Evolutionary conservation across 2,888 invertebrate species (phyloP).

Genomic region (Dorcus hopei): DNA sequence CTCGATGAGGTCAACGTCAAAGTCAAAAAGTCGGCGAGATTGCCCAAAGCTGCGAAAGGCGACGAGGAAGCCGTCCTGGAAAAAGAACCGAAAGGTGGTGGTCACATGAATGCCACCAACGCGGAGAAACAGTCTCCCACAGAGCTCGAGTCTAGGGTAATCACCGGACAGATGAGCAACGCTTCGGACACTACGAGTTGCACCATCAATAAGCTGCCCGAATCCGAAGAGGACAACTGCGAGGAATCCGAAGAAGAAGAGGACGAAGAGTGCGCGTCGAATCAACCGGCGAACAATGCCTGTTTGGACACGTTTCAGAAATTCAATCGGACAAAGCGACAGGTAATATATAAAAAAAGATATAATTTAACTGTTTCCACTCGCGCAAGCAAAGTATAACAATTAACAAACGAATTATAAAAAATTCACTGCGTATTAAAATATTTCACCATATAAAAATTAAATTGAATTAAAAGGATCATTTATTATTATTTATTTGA

Average conservation of each 20-base stretch:
- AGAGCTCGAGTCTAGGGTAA: conserved; percentile 10
- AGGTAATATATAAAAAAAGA: no score
- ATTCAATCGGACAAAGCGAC: no score
- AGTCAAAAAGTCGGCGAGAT: conserved; percentile 7
- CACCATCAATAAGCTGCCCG: conserved; percentile 8
- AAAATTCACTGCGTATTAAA: no score
- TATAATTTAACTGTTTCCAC: no score
- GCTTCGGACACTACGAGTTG: not conserved
- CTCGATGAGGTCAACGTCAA: conserved; percentile 15
- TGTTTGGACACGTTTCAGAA: not conserved
- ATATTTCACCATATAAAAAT: no score
- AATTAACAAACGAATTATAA: no score
- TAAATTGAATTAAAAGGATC: no score
- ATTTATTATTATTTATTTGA: no score
- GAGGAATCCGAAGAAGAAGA: conserved; percentile 9
- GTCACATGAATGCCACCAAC: not conserved
- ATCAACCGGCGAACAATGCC: not conserved
- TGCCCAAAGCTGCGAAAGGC: not conserved
- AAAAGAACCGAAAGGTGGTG: not conserved
- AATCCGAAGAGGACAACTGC: conserved; percentile 11
- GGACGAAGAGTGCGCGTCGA: conserved; percentile 7
- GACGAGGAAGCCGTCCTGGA: not conserved
- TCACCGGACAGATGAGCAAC: not conserved
- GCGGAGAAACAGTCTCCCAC: not conserved
- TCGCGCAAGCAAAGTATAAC: no score